Conservation (phyloP, 2,888 invertebrate species). For the Campoplex capitator region DNA sequence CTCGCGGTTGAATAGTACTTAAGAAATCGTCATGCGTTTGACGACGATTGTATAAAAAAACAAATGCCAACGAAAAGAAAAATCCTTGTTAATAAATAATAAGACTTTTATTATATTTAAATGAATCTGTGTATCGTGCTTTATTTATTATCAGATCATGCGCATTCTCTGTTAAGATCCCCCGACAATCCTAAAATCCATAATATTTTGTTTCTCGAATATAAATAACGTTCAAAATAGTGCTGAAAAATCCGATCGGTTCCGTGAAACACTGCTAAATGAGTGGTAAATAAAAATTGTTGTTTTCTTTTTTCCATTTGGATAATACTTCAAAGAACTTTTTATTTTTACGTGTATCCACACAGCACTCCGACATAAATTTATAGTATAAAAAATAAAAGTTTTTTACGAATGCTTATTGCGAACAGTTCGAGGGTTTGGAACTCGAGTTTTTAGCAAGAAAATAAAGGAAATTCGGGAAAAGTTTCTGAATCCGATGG, state of each 20-base stretch:
- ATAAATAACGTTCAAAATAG: background rate
- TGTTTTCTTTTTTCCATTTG: background rate
- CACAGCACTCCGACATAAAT: background rate
- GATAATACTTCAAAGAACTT: background rate
- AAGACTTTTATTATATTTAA: slow-evolving; percentile 82
- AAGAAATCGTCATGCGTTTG: slow-evolving; percentile 72
- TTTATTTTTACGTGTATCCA: background rate
- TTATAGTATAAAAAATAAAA: background rate
- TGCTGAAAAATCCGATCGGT: background rate
- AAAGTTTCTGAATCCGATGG: background rate
- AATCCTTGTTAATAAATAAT: slow-evolving; percentile 81
- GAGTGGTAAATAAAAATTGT: background rate
- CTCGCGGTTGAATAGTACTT: slow-evolving; percentile 80
- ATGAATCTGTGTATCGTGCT: background rate
- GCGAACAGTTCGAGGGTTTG: background rate
- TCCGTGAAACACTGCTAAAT: background rate
- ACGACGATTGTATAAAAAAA: slow-evolving; percentile 77
- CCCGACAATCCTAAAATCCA: background rate
- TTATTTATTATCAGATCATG: background rate
- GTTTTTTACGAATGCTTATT: background rate
- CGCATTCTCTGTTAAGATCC: background rate
- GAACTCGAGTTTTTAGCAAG: background rate
- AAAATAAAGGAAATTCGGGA: background rate
- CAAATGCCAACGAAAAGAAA: slow-evolving; percentile 66
- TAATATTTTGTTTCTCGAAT: background rate